A percentile compares a stretch with the other conserved stretches of the same genome.
These are phyloP conservation scores for Pagetopsis macropterus DNA, from an alignment of 2,797 vertebrate species.

Conservation along the genomic window DNA sequence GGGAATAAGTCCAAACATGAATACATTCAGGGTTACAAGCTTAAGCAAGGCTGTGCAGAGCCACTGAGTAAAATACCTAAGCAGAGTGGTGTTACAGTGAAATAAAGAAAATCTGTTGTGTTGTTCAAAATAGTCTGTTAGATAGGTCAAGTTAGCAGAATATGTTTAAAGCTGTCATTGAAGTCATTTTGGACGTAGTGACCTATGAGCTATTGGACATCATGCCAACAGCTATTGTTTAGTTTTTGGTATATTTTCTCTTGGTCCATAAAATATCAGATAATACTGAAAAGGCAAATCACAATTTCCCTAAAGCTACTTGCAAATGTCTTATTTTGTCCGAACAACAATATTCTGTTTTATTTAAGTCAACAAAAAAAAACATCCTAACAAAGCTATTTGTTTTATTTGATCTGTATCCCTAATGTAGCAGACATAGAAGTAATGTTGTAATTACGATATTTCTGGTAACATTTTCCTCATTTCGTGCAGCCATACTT, in stretches of 20 bases:
- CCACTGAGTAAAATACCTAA: not conserved
- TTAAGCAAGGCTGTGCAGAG: constrained; percentile 18
- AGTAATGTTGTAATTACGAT: too few relatives aligned
- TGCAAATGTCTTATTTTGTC: not conserved
- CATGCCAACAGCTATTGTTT: not conserved
- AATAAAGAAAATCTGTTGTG: constrained; percentile 8
- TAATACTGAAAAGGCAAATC: not conserved
- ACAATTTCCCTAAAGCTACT: not conserved
- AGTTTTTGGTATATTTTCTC: not conserved
- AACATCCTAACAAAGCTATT: not conserved
- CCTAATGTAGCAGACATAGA: too few relatives aligned
- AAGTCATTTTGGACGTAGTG: constrained; percentile 9
- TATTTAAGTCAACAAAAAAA: not conserved
- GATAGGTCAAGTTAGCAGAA: not conserved
- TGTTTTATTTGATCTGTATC: too few relatives aligned
- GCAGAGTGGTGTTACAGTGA: not conserved
- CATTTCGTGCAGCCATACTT: not conserved
- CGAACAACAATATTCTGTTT: not conserved
- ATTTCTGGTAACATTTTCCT: too few relatives aligned
- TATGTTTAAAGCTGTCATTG: constrained; percentile 4
- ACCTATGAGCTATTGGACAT: not conserved
- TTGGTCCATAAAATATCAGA: not conserved
- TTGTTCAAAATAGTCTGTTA: not conserved
- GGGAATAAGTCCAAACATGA: constrained; percentile 59
- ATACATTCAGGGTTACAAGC: constrained; percentile 46